Conservation (phyloP, 2,113 vertebrate species). For the Corynorhinus townsendii region DNA sequence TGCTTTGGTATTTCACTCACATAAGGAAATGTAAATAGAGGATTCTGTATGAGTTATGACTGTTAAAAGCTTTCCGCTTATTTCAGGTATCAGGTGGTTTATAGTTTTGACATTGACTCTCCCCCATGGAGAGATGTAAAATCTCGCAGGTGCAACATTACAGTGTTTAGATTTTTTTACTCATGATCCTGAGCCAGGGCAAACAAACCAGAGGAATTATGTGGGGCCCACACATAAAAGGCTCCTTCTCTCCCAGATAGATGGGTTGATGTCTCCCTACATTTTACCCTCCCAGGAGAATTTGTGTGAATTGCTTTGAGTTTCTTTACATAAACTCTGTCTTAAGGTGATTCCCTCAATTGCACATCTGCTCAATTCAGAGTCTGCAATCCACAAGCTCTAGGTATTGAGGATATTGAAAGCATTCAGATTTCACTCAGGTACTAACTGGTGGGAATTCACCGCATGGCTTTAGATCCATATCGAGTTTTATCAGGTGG, state of each 20-base stretch:
- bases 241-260: not conserved
- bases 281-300: not conserved
- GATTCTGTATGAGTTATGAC: slow-evolving; percentile 37
- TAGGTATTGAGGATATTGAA: not conserved
- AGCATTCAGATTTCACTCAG: not conserved
- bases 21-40: slow-evolving; percentile 68
- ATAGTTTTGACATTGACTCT: slow-evolving; percentile 34
- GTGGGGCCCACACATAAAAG: not conserved
- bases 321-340: not conserved
- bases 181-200: not conserved
- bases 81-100: slow-evolving; percentile 47
- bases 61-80: slow-evolving; percentile 44
- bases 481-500: not conserved
- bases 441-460: not conserved
- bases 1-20: slow-evolving; percentile 62
- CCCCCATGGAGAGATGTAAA: not conserved
- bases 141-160: not conserved
- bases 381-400: not conserved
- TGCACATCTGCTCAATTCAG: slow-evolving; percentile 2
- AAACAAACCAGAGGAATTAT: not conserved
- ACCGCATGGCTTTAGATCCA: not conserved
- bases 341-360: not conserved
- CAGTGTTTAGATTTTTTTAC: not conserved
- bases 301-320: not conserved
- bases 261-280: too few species aligned